A percentile compares a stretch with the other conserved stretches of the same genome.
Evolutionary conservation across 2,797 vertebrate genomes (phyloP).

Genomic region (Sciurus vulgaris): DNA sequence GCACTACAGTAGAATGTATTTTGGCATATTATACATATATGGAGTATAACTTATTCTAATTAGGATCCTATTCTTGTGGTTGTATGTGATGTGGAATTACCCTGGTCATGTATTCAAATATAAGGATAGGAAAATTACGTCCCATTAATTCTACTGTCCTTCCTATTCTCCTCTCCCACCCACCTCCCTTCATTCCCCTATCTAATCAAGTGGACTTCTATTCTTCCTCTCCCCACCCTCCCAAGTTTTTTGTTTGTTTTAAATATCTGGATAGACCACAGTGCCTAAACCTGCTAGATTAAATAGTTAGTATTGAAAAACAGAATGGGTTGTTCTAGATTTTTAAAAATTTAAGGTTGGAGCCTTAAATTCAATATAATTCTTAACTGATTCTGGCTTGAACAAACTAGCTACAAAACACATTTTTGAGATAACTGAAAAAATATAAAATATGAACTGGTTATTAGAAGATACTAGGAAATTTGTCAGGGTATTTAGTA

Average conservation of each 20-base stretch:
- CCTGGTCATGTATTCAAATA: no score
- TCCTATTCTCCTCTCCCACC: no score
- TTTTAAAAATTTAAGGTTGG: not conserved
- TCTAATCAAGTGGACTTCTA: no score
- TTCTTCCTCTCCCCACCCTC: no score
- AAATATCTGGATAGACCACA: conserved; percentile 41
- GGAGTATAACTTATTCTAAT: no score
- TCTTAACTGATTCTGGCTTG: conserved; percentile 16
- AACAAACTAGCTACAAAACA: conserved; percentile 40
- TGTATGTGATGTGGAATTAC: no score
- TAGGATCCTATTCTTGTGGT: no score
- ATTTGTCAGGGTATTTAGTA: not conserved
- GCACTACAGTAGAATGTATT: not conserved
- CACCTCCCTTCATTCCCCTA: no score
- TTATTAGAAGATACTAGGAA: not conserved
- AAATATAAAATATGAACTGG: not conserved
- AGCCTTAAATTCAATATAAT: not conserved
- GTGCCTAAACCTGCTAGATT: conserved; percentile 3
- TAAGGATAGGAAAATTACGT: no score
- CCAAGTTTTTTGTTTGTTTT: no score
- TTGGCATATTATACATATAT: no score
- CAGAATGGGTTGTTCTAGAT: not conserved
- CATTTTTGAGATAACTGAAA: conserved; percentile 33
- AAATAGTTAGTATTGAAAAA: not conserved
- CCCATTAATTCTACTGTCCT: no score